These are phyloP conservation scores for Cyclina sinensis DNA, from an alignment of 1,140 invertebrate species.

Conservation along the genomic window DNA sequence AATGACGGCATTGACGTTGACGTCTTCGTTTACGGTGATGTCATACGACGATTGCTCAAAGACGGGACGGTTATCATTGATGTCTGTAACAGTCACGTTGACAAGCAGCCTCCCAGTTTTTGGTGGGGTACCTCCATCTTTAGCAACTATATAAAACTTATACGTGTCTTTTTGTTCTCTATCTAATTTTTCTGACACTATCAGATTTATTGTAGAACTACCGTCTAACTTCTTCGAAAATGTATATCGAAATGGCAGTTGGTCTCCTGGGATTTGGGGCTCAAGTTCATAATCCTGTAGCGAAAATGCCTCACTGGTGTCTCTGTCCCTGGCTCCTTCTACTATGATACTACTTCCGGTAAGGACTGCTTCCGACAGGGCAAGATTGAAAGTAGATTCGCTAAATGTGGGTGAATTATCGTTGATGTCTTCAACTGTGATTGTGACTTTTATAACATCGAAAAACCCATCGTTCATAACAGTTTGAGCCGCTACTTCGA, in stretches of 20 bases:
- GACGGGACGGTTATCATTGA: constrained; percentile 84
- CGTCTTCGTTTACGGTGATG: constrained; percentile 85
- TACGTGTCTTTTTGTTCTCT: constrained; percentile 76
- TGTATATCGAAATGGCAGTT: constrained; percentile 73
- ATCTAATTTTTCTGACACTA: constrained; percentile 76
- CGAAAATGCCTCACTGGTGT: constrained; percentile 76
- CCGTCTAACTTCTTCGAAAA: constrained; percentile 79
- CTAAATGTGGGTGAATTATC: constrained; percentile 82
- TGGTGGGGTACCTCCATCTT: constrained; percentile 87
- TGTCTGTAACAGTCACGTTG: constrained; percentile 88
- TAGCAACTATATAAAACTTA: constrained; percentile 92
- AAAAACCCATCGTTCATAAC: constrained; percentile 74
- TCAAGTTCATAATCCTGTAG: constrained; percentile 75
- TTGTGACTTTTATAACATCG: constrained; percentile 72
- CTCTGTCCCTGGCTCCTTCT: constrained; percentile 79
- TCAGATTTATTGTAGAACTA: constrained; percentile 75
- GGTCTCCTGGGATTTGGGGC: constrained; percentile 62
- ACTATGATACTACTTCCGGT: constrained; percentile 75
- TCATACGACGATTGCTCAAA: constrained; percentile 96
- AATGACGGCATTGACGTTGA: constrained; percentile 68
- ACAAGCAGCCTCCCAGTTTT: constrained; percentile 86
- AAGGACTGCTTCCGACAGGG: constrained; percentile 79
- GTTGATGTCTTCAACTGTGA: constrained; percentile 80
- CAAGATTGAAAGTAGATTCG: constrained; percentile 67
- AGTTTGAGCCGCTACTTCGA: constrained; percentile 78